Conservation (phyloP, 1,140 invertebrate genomes). For the Eueides isabella region DNA sequence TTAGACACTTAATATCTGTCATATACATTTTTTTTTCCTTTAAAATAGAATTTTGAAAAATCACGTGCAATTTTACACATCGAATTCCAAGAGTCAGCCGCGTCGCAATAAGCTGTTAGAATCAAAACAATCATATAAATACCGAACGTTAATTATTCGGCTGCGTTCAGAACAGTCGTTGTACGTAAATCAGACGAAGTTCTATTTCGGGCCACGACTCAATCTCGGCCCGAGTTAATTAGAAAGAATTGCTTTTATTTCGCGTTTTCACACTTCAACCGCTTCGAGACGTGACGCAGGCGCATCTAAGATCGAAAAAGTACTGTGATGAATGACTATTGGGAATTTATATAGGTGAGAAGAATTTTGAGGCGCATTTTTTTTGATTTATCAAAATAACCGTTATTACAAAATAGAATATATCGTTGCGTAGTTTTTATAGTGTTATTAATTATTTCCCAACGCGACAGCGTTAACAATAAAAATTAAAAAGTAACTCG, state of each 20-base stretch:
- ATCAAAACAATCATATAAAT: conserved; percentile 80
- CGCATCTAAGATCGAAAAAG: conserved; percentile 49
- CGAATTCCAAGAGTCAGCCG: conserved; percentile 54
- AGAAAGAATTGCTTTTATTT: conserved; percentile 82
- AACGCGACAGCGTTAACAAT: conserved; percentile 30
- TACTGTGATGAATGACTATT: conserved; percentile 55
- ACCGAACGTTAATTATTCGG: conserved; percentile 76
- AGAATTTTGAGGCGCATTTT: neutral
- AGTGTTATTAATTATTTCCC: neutral
- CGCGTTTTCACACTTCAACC: conserved; percentile 73
- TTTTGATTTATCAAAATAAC: neutral
- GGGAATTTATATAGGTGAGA: conserved; percentile 20
- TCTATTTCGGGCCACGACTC: conserved; percentile 69
- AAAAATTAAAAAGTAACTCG: conserved; percentile 36
- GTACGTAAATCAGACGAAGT: conserved; percentile 71
- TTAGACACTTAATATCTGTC: conserved; percentile 8
- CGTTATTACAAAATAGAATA: neutral
- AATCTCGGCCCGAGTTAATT: conserved; percentile 74
- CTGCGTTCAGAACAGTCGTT: conserved; percentile 66
- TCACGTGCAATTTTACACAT: conserved; percentile 25
- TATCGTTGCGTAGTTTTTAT: neutral
- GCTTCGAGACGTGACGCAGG: conserved; percentile 68
- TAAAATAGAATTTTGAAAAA: conserved; percentile 17
- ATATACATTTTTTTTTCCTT: neutral
- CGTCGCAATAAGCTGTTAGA: conserved; percentile 61